phyloP scores from a whole-genome alignment of 2,888 invertebrate genomes.

The Brachypalpus laphriformis region DNA sequence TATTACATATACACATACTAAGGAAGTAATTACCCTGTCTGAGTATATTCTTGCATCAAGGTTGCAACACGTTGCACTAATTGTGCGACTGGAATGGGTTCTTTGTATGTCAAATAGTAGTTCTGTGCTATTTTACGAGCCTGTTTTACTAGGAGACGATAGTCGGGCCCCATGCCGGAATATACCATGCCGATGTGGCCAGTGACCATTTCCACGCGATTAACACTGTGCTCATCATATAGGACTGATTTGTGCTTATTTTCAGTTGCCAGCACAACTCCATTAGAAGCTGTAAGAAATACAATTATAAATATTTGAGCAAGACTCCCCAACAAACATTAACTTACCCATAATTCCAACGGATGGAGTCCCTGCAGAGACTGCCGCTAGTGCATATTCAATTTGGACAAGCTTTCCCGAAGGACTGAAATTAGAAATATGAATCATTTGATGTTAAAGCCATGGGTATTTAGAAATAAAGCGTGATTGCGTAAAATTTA shows the following conservation, averaged over 20 bases:
- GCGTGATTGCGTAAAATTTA: too few relatives aligned
- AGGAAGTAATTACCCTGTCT: conserved; percentile 91
- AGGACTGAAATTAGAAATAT: conserved; percentile 92
- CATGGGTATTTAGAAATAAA: too few relatives aligned
- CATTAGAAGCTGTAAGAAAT: conserved; percentile 92
- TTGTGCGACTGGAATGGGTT: conserved; percentile 98
- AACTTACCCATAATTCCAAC: conserved; percentile 97
- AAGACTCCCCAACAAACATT: not conserved
- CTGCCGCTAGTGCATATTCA: conserved; percentile 99
- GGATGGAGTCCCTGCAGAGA: conserved; percentile 98
- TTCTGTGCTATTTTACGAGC: conserved; percentile 98
- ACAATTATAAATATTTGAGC: not conserved
- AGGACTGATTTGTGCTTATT: conserved; percentile 98
- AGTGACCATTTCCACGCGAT: conserved; percentile 98
- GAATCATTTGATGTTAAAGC: too few relatives aligned
- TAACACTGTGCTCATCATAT: conserved; percentile 98
- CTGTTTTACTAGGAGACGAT: conserved; percentile 93
- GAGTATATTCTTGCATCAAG: conserved; percentile 99
- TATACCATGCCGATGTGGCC: conserved; percentile 99
- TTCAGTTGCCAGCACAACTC: conserved; percentile 98
- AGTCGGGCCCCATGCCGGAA: conserved; percentile 97
- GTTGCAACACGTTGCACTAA: conserved; percentile 97
- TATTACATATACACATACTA: not conserved
- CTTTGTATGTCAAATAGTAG: conserved; percentile 94
- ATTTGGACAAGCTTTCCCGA: conserved; percentile 99